phyloP scores from a whole-genome alignment of 2,113 vertebrate species.

The Ptychochromis oligacanthus region DNA sequence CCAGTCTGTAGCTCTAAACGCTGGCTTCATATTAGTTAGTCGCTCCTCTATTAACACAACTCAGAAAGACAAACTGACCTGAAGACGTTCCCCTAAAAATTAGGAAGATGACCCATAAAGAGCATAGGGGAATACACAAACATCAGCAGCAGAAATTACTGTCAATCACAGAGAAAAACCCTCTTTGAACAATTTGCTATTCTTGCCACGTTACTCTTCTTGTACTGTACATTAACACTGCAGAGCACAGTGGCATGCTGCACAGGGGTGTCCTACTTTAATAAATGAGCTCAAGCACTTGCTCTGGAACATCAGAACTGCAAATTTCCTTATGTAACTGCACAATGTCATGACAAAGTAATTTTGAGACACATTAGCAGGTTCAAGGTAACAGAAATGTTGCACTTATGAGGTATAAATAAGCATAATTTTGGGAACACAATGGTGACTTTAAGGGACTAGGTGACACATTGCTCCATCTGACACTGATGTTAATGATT shows the following conservation, averaged over 20 bases:
- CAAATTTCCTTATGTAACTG: constrained; percentile 35
- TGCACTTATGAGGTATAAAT: not conserved
- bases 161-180: constrained; percentile 66
- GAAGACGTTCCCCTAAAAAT: constrained; percentile 44
- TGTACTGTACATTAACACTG: constrained; percentile 51
- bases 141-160: constrained; percentile 35
- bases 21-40: too few relatives aligned
- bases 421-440: not conserved
- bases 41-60: constrained; percentile 4
- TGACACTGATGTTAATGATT: constrained; percentile 16
- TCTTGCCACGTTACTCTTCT: constrained; percentile 72
- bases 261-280: constrained; percentile 63
- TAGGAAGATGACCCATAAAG: constrained; percentile 1
- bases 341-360: constrained; percentile 35
- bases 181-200: constrained; percentile 68
- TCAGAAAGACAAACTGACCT: constrained; percentile 30
- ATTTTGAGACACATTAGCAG: not conserved
- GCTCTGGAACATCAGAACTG: constrained; percentile 33
- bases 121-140: constrained; percentile 65
- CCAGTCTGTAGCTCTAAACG: not conserved
- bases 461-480: not conserved
- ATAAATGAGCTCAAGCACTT: constrained; percentile 58
- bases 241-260: constrained; percentile 42
- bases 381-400: not conserved
- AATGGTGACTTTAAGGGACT: not conserved